A percentile compares a stretch with the other conserved stretches of the same genome.
Evolutionary conservation across 2,113 vertebrate genomes (phyloP).

Genomic region (cattle (Bos taurus)): ARS-UCD2.0 NC_037328.1:64374501-64375000

Average conservation of each 20-base stretch:
- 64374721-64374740: neutral
- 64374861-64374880: neutral
- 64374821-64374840: neutral
- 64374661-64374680: neutral
- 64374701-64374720: neutral
- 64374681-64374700: neutral
- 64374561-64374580: neutral
- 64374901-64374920: neutral
- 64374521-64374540: neutral
- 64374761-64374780: neutral
- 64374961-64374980: neutral
- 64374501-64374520: neutral
- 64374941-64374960: neutral
- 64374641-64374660: neutral
- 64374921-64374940: neutral
- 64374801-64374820: neutral
- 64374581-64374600: neutral
- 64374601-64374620: neutral
- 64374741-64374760: neutral
- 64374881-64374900: neutral
- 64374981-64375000: conserved; percentile 21
- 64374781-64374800: neutral
- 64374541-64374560: neutral
- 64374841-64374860: neutral
- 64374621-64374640: neutral